A percentile compares a stretch with the other conserved stretches of the same genome.
These are phyloP conservation scores for Pelobates cultripes DNA, from an alignment of 2,797 vertebrate genomes.

Conservation along the genomic window DNA sequence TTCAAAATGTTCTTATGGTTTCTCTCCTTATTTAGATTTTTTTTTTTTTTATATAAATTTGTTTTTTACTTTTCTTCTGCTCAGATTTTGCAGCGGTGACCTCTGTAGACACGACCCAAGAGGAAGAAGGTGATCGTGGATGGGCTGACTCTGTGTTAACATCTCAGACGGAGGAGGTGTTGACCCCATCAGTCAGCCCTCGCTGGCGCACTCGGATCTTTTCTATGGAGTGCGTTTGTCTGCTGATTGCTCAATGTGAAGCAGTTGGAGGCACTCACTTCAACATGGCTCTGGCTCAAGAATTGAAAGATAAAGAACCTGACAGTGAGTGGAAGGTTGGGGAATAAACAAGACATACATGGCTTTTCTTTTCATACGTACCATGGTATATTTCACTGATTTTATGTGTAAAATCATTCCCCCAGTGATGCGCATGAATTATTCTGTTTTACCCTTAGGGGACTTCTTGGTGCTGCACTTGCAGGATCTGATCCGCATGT, in stretches of 20 bases:
- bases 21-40: no score
- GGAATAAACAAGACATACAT: background rate
- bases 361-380: no score
- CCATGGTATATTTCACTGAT: background rate
- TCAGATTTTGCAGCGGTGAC: slow-evolving; percentile 75
- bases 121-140: slow-evolving; percentile 77
- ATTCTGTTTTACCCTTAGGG: slow-evolving; percentile 59
- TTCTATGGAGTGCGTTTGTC: slow-evolving; percentile 86
- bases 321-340: slow-evolving; percentile 74
- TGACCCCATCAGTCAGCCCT: slow-evolving; percentile 79
- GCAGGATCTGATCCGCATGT: slow-evolving; percentile 91
- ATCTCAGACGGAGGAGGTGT: slow-evolving; percentile 67
- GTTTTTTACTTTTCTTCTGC: background rate
- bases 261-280: slow-evolving; percentile 80
- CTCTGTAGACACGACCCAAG: slow-evolving; percentile 78
- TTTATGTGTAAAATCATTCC: no score
- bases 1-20: background rate
- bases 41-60: background rate
- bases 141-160: slow-evolving; percentile 81
- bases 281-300: slow-evolving; percentile 83
- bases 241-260: slow-evolving; percentile 84
- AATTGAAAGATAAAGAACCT: slow-evolving; percentile 81
- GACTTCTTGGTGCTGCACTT: slow-evolving; percentile 92
- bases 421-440: background rate
- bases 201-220: slow-evolving; percentile 89